Evolutionary conservation across 2,113 vertebrate species (phyloP), one percentile per base, ranked within the genome.

Genomic region (Motacilla alba): DNA sequence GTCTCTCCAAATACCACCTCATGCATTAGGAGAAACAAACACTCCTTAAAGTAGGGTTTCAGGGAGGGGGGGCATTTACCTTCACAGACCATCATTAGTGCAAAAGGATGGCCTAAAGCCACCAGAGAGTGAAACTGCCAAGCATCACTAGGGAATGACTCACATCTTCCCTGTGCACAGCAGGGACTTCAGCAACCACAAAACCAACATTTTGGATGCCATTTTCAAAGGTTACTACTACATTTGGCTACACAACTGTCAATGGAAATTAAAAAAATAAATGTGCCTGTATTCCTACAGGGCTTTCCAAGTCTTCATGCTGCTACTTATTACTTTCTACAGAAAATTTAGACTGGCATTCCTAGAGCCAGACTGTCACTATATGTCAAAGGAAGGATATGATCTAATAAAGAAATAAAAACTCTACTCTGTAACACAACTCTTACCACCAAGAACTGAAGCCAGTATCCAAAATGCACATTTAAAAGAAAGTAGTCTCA

Each of bases 211-310:
- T 82, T 39, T 6, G 20, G 66, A 74, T 66, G 20, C 43, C 64
- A 92, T 89, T 85, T 93, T 72, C 68, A 78, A 90, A 96, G 68
- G 23, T 63, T 88, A 76, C 37, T 90, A 60, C 33, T 56, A 64
- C 47, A 79, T 50, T 63, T 31, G 52, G 53, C 79, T 74, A 55
- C 26, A 46, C 21, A 89, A 46, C 20, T 72, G 39, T 64, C 72
- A 79, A 35, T 13, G 6, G 50, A 90, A 79, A 90, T 68, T 24
- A 92, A 67, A 30, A 88, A 86, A 83, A 91, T 72, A 3, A 82
- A 74, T 18, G 22, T 28, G 22, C 19, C 47, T 63, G 31, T 85
- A 83, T 47, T 90, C 47, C 55, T 58, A 70, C 18, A 86, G 17
- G 39, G 16, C 39, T 44, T 91, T 63, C 20, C 53, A 72, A 89